These are phyloP conservation scores for Willowsia nigromaculata DNA, from an alignment of 2,888 invertebrate species.

Conservation along the genomic window DNA sequence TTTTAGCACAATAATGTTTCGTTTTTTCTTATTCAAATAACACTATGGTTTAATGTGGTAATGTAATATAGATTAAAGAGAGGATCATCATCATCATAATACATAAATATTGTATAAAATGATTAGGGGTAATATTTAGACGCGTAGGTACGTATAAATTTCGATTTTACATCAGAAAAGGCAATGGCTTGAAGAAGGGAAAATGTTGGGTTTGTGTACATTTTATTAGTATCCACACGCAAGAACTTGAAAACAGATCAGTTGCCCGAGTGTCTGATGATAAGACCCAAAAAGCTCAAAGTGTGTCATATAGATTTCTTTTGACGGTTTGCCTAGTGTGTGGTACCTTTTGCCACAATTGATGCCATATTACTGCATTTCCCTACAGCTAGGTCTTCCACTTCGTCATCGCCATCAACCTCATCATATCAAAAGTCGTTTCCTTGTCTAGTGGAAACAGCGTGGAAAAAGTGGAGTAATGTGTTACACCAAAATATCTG, in stretches of 20 bases:
- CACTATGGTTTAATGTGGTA: conserved; percentile 22
- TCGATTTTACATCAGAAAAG: neutral
- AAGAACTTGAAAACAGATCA: neutral
- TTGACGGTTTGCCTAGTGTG: neutral
- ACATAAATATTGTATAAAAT: neutral
- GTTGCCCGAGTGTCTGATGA: conserved; percentile 50
- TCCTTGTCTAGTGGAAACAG: conserved; percentile 12
- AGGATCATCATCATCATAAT: neutral
- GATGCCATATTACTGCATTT: conserved; percentile 30
- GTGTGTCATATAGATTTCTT: conserved; percentile 40
- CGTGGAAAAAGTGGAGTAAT: conserved; percentile 54
- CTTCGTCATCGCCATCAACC: neutral
- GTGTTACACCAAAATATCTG: neutral
- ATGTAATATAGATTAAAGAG: conserved; percentile 52
- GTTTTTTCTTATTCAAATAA: neutral
- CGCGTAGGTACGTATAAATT: neutral
- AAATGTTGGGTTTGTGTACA: neutral
- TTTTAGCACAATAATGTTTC: neutral
- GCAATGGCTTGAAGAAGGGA: neutral
- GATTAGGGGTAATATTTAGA: too few species aligned
- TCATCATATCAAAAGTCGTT: conserved; percentile 45
- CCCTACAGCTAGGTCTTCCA: neutral
- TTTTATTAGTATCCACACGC: neutral
- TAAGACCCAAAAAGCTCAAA: conserved; percentile 24
- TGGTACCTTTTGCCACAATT: conserved; percentile 10